phyloP scores from a whole-genome alignment of 2,797 vertebrate genomes.

The Hirundo rustica region DNA sequence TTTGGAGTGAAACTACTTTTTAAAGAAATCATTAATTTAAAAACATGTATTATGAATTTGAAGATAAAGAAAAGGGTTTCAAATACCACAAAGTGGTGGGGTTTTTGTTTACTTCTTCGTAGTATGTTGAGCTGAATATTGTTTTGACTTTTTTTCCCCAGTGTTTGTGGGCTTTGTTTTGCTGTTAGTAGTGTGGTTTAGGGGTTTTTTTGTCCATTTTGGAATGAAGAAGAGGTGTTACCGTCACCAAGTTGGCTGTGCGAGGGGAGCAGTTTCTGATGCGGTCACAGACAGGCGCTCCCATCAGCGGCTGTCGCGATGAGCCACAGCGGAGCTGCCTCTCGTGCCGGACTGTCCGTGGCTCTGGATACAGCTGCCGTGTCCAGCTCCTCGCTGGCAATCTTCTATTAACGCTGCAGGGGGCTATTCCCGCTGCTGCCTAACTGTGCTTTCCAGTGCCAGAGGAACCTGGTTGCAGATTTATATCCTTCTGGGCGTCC shows the following conservation, averaged over 20 bases:
- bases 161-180: not conserved
- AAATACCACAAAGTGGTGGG: not conserved
- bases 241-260: accelerated
- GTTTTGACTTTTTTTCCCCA: not conserved
- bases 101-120: not conserved
- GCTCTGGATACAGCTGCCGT: not conserved
- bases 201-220: not conserved
- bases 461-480: not conserved
- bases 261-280: not conserved
- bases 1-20: not conserved
- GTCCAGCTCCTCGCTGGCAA: accelerated
- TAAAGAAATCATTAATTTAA: not conserved
- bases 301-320: accelerated
- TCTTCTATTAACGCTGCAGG: not conserved
- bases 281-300: not conserved
- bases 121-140: not conserved
- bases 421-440: not conserved
- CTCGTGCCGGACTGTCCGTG: not conserved
- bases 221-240: not conserved
- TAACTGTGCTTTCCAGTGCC: not conserved
- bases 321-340: not conserved
- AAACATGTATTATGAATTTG: not conserved
- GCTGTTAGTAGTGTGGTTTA: not conserved
- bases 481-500: not conserved
- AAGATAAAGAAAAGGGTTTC: not conserved